phyloP scores from a whole-genome alignment of 2,113 vertebrate genomes.

The Platanista minor region DNA sequence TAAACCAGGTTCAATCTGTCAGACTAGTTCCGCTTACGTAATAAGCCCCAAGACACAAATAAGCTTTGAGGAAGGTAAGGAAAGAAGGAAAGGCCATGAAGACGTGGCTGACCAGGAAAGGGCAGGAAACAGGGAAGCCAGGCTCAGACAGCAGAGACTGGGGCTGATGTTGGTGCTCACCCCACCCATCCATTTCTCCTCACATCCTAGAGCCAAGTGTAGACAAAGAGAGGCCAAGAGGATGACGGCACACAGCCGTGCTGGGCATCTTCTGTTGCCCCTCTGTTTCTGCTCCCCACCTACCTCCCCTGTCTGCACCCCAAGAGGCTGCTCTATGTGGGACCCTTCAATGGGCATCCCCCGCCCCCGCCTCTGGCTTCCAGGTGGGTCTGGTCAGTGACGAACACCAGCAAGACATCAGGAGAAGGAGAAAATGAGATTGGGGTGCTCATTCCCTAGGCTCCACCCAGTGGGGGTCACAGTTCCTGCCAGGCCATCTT shows the following conservation, averaged over 20 bases:
- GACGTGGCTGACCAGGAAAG: fast-evolving
- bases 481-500: not conserved
- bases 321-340: not conserved
- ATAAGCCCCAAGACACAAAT: not conserved
- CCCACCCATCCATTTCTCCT: not conserved
- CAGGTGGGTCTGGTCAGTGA: not conserved
- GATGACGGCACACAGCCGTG: not conserved
- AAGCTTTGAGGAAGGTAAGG: not conserved
- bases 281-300: not conserved
- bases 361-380: not conserved
- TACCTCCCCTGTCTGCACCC: fast-evolving
- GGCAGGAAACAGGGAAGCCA: not conserved
- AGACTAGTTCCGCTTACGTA: not conserved
- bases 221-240: not conserved
- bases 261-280: not conserved
- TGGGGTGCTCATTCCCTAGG: not conserved
- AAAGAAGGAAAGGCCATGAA: not conserved
- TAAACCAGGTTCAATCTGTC: not conserved
- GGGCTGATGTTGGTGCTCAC: not conserved
- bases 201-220: not conserved
- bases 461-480: not conserved
- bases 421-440: not conserved
- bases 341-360: not conserved
- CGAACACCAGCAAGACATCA: not conserved
- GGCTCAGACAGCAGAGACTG: not conserved